These are phyloP conservation scores for Poeciliopsis paucimaculata DNA, from an alignment of 2,797 vertebrate species.

Conservation along the genomic window DNA sequence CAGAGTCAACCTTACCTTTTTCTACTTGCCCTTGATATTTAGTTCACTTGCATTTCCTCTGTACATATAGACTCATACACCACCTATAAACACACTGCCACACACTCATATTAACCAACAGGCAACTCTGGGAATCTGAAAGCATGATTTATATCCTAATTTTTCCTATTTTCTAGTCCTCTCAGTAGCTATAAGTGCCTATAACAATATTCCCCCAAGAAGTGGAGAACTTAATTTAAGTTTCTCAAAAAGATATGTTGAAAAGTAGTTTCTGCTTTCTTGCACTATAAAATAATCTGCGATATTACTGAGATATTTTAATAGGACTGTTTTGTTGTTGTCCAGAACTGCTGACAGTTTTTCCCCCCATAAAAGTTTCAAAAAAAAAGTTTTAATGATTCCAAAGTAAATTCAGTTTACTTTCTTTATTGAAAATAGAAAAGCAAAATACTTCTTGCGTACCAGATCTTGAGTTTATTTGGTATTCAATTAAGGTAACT, in stretches of 20 bases:
- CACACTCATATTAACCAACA: slow-evolving; percentile 20
- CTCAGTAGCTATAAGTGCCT: neutral
- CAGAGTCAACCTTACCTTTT: slow-evolving; percentile 73
- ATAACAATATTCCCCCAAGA: neutral
- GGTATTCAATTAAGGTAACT: neutral
- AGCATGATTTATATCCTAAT: slow-evolving; percentile 7
- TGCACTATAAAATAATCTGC: neutral
- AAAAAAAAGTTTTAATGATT: neutral
- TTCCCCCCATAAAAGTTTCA: neutral
- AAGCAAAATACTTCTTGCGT: neutral
- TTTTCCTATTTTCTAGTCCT: neutral
- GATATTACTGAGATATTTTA: neutral
- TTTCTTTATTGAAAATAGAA: no score
- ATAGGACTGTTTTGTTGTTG: neutral
- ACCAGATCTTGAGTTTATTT: neutral
- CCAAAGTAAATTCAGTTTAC: neutral
- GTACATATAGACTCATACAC: slow-evolving; percentile 50
- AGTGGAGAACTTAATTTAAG: neutral
- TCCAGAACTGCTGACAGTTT: neutral
- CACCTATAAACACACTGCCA: slow-evolving; percentile 6
- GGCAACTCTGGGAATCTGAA: slow-evolving; percentile 6
- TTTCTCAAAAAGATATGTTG: neutral
- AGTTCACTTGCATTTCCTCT: slow-evolving; percentile 65
- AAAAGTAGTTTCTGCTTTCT: neutral
- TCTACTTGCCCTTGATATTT: slow-evolving; percentile 79